These are phyloP conservation scores for Stegodyphus mimosarum DNA, from an alignment of 1,140 invertebrate genomes.

Conservation along the genomic window DNA sequence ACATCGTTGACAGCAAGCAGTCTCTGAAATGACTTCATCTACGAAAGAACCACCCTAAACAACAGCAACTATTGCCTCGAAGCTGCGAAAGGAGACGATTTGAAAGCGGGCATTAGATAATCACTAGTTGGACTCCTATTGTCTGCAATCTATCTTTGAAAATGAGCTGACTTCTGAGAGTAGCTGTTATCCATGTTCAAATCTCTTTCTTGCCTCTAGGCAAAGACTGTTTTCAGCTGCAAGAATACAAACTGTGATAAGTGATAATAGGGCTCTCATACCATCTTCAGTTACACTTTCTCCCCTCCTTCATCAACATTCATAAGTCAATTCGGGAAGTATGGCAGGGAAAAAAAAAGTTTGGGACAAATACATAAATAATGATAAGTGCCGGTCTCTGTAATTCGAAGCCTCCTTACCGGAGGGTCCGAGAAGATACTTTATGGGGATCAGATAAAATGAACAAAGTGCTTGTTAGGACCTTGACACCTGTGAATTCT, in stretches of 20 bases:
- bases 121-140: slow-evolving; percentile 9
- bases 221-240: too few species aligned
- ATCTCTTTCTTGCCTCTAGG: too few species aligned
- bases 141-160: slow-evolving; percentile 4
- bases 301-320: slow-evolving; percentile 7
- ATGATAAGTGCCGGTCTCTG: neutral
- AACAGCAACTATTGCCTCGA: too few species aligned
- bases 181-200: neutral
- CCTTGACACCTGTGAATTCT: slow-evolving; percentile 23
- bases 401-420: neutral
- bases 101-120: neutral
- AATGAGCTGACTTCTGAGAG: slow-evolving; percentile 11
- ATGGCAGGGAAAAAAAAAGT: neutral
- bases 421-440: neutral
- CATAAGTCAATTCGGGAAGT: neutral
- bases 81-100: too few species aligned
- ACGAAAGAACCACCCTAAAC: neutral
- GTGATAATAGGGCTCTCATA: neutral
- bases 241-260: neutral
- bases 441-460: slow-evolving; percentile 4
- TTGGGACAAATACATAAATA: slow-evolving; percentile 3
- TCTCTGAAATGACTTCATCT: slow-evolving; percentile 34
- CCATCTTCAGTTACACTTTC: neutral
- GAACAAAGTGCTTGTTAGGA: slow-evolving; percentile 15
- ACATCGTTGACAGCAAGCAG: slow-evolving; percentile 9